Percentiles rank a stretch among this genome's conserved stretches.
These are phyloP conservation scores for Zootoca vivipara DNA, from an alignment of 2,113 vertebrate genomes.

Conservation along the genomic window DNA sequence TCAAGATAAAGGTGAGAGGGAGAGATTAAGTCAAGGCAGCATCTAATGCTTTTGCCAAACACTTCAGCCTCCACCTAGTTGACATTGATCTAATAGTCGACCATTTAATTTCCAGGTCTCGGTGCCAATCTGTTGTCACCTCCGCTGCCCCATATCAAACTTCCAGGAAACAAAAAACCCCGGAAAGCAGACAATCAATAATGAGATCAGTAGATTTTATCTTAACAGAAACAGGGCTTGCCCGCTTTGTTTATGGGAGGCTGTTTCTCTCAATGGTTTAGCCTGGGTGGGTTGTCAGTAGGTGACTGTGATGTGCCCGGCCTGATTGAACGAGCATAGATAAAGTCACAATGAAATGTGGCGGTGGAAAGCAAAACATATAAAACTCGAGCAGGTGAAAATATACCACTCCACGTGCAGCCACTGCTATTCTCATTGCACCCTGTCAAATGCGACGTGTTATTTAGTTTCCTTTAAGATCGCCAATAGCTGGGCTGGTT, in stretches of 20 bases:
- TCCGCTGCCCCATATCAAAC: slow-evolving; percentile 77
- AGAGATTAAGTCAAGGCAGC: slow-evolving; percentile 82
- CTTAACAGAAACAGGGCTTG: slow-evolving; percentile 76
- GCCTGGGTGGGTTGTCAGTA: slow-evolving; percentile 76
- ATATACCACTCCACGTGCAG: slow-evolving; percentile 62
- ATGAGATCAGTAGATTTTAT: slow-evolving; percentile 87
- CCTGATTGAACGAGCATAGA: slow-evolving; percentile 73
- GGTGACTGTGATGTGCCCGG: slow-evolving; percentile 69
- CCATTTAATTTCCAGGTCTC: slow-evolving; percentile 75
- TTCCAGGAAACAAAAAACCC: slow-evolving; percentile 84
- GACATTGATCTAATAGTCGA: slow-evolving; percentile 69
- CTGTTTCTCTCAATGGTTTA: slow-evolving; percentile 76
- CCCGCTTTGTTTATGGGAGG: slow-evolving; percentile 78
- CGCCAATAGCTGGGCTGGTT: not conserved
- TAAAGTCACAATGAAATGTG: slow-evolving; percentile 72
- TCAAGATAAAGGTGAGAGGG: slow-evolving; percentile 79
- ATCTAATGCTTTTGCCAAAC: slow-evolving; percentile 76
- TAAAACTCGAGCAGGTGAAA: slow-evolving; percentile 58
- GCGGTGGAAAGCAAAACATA: slow-evolving; percentile 66
- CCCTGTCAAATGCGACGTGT: not conserved
- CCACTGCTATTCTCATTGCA: slow-evolving; percentile 20
- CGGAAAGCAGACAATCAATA: slow-evolving; percentile 80
- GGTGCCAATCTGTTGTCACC: slow-evolving; percentile 78
- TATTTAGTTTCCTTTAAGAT: slow-evolving; percentile 33
- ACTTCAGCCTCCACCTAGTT: slow-evolving; percentile 69